Percentiles rank a stretch among this genome's conserved stretches.
Conservation (phyloP, 2,113 vertebrate genomes). For the Synodontis membranacea region DNA sequence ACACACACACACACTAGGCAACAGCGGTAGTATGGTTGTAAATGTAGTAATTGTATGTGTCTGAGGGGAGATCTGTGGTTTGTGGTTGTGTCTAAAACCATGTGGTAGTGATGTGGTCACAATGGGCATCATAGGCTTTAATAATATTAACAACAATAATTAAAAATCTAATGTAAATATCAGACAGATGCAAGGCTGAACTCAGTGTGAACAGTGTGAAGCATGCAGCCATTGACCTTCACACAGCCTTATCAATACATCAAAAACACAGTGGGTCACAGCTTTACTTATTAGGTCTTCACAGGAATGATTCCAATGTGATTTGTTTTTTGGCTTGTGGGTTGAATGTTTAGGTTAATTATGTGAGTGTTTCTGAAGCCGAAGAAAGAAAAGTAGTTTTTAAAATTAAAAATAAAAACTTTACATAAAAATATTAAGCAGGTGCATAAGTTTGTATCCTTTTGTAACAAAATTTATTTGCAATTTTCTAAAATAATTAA, state of each 20-base stretch:
- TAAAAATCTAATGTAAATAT: background rate
- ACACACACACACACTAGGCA: conserved; percentile 8
- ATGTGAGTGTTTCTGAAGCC: no score
- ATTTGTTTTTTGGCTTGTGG: no score
- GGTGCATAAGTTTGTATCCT: no score
- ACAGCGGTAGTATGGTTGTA: background rate
- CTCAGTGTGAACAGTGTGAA: background rate
- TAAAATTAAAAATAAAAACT: no score
- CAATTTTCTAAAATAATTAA: no score
- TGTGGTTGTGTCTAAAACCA: background rate
- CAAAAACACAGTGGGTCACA: background rate
- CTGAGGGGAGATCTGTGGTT: background rate
- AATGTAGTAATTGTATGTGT: background rate
- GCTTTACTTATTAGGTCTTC: no score
- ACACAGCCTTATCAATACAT: no score
- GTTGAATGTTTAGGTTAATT: no score
- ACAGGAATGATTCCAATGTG: no score
- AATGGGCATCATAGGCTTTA: background rate
- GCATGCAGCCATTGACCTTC: background rate
- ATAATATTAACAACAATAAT: background rate
- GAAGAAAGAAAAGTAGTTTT: no score
- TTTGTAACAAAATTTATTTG: no score
- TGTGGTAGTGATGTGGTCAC: background rate
- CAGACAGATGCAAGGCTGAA: background rate
- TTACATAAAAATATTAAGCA: no score